Evolutionary conservation across 2,113 vertebrate species (phyloP), one percentile per base, ranked within the genome.

Genomic region (Dicaeum eximium): DNA sequence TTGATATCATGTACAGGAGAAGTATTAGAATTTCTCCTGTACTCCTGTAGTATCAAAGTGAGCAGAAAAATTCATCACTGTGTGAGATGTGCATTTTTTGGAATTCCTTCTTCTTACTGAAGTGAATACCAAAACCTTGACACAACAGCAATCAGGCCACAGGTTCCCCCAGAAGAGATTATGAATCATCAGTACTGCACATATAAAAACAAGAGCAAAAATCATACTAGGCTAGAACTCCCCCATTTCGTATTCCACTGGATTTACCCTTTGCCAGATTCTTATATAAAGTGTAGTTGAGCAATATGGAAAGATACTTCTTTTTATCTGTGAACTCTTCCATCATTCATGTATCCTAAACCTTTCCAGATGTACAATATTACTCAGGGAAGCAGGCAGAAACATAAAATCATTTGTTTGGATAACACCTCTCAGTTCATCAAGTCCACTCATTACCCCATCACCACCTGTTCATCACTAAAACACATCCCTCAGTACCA

Each of bases 1-100:
- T 60, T 35, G 77, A 89, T 74, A 64, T 79, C 18, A 30, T 2
- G 10, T 53, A 64, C 17, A 33, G 66, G 53, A 86, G 45, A 84
- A 87, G 24, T 85, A 80, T 21, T 72, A 60, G 31, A 81, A 81
- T 27, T n/a, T n/a, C n/a, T n/a, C n/a, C n/a, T n/a, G n/a, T n/a
- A n/a, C n/a, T n/a, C n/a, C n/a, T n/a, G n/a, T 79, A 37, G 31
- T 33, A 81, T 50, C 51, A 73, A 65, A 78, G 40, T 5, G 21
- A 95, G 54, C 18, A 80, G 51, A 89, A 91, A 53, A 90, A 90
- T 10, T 75, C 31, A 56, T 80, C 44, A 56, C 35, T 17, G 23
- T 9, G 9, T 1, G 5, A 88, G 11, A 72, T 0, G 0, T 13
- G 31, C 12, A 7, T 14, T 28, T 6, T 33, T 82, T 80, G 21